Base-by-base conservation (phyloP, 2,888 invertebrate genomes). In the Luffia ferchaultella region DNA sequence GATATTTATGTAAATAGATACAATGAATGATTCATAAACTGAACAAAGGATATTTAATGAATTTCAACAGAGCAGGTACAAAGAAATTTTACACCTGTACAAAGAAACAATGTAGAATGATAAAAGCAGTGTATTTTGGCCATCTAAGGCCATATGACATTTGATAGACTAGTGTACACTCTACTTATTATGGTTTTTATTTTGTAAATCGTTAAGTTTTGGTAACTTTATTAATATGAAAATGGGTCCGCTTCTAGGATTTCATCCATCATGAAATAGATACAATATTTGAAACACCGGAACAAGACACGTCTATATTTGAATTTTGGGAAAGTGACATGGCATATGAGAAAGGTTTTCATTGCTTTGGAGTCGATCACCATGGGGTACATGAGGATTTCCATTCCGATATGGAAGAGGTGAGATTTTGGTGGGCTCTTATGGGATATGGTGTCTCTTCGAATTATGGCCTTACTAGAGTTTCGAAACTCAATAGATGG, bases 241-340 rank as follows among this genome's bases (percentile, higher is more conserved):
- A 40, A 40, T 15, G 40, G 15, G 7, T 16, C 17, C 16, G 18
- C 5, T 48, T 49, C 18, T 49, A 49, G 49, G 49, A 49, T 5
- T 49, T 30, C 20, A 16, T 16, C 58, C 64, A 73, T 57, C 80
- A 80, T 59, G 78, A 78, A 52, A 75, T 79, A 55, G 76, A 74
- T 46, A 76, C 80, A 1, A 83, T 83, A 63, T 70, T 71, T 58
- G 82, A 83, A 58, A 61, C 65, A 1, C 64, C 64, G 0, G 79
- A 78, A 54, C 56, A 63, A 20, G 68, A 76, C 44, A 57, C 58
- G 7, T 60, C 63, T 12, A 55, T 64, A 56, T 64, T 62, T 57
- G 65, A 63, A 46, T 53, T 61, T 44, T 72, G 67, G 66, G 62
- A 66, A 53, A 67, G 65, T 55, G 76, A 75, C 51, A 63, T 63